Base-by-base conservation (phyloP, 1,140 invertebrate species). In the Pachyrhynchus sulphureomaculatus region DNA sequence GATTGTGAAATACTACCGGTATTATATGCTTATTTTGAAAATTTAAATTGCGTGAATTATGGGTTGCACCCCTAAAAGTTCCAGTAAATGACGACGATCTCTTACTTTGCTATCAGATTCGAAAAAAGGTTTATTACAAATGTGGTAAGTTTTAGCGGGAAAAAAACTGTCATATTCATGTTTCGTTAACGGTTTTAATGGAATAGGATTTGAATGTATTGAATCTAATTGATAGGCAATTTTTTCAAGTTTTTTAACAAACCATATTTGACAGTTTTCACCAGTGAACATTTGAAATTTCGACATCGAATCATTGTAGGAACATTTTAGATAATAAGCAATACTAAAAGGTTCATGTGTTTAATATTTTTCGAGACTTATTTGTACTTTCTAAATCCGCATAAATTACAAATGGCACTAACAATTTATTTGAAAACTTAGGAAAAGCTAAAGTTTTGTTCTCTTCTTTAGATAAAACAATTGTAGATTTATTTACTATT, bases 41-140 rank as follows among this genome's bases (percentile, higher is more conserved):
- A 45, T 73, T 64, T 26, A 76, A 29, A 65, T 78, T 78, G 49
- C 73, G 76, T 9, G 36, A 18, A 2, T 64, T 54, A 65, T 76
- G 73, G 0, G 72, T 72, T 12, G 69, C 26, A 23, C 69, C 71
- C 42, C 73, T 55, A 66, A 68, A 70, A 44, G 52, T 37, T 15
- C 63, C 70, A 24, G 66, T 75, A 71, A 63, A 58, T 75, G 72
- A 65, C 65, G 66, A 65, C 74, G 71, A 51, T 75, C 68, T 21
- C 34, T 37, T n/a, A 67, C 60, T 64, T 66, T 68, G 37, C 55
- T 39, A 53, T 67, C 52, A 20, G 42, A 41, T 34, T 26, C 21
- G 20, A 65, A 66, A 34, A 36, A n/a, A 60, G 66, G 48, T 47
- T 59, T 52, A 62, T 2, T 3, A 18, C 69, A 74, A 37, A 72